Conservation (phyloP, 2,797 vertebrate species). For the Sciaenops ocellatus region DNA sequence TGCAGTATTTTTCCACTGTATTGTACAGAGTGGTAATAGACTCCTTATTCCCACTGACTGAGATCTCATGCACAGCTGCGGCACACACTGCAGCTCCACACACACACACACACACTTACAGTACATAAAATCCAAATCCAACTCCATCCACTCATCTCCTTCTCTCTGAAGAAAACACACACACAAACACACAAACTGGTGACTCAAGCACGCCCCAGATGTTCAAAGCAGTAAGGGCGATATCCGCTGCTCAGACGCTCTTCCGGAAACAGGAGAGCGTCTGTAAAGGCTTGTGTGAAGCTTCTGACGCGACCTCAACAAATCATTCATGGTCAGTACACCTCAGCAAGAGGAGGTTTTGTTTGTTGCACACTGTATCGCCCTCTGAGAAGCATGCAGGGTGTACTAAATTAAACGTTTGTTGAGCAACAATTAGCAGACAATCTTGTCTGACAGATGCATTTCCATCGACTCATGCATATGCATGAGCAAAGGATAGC, state of each 20-base stretch:
- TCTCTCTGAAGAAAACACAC: slow-evolving; percentile 19
- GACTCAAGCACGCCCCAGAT: slow-evolving; percentile 61
- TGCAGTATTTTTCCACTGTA: slow-evolving; percentile 24
- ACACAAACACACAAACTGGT: slow-evolving; percentile 25
- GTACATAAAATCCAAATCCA: slow-evolving; percentile 29
- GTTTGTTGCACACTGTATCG: not conserved
- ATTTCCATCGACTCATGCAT: slow-evolving; percentile 4
- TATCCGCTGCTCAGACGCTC: slow-evolving; percentile 56
- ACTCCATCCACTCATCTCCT: slow-evolving; percentile 52
- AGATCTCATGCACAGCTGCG: slow-evolving; percentile 48
- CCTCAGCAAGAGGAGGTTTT: not conserved
- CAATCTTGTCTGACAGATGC: not conserved
- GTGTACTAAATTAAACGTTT: not conserved
- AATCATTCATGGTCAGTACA: not conserved
- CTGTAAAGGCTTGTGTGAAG: slow-evolving; percentile 24
- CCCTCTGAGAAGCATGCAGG: not conserved
- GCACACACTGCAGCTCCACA: slow-evolving; percentile 38
- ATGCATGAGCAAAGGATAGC: slow-evolving; percentile 7
- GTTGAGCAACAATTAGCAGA: not conserved
- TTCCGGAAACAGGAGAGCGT: slow-evolving; percentile 53
- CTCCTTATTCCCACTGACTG: slow-evolving; percentile 34
- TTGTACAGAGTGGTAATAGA: slow-evolving; percentile 19
- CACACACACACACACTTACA: slow-evolving; percentile 18
- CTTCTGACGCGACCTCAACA: not conserved
- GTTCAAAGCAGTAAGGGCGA: slow-evolving; percentile 58